Percentiles rank a stretch among this genome's conserved stretches.
Conservation (phyloP, 2,113 vertebrate species). For the Bubo scandiacus region DNA sequence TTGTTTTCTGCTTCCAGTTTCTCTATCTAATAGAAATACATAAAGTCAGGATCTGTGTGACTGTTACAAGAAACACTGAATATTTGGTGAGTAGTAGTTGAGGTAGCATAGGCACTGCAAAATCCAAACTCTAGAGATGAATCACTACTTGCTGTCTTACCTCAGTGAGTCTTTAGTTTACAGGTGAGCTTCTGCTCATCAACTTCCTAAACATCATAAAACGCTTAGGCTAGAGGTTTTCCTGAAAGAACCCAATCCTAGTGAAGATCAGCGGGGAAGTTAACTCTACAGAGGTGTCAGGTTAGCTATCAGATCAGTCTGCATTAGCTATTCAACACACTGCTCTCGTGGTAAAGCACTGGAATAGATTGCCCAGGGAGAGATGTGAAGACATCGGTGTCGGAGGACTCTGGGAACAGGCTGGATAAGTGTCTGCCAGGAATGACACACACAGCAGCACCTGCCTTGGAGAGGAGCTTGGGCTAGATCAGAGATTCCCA, state of each 20-base stretch:
- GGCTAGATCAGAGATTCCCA: background rate
- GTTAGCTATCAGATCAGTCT: background rate
- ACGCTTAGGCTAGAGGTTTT: background rate
- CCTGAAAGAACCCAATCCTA: background rate
- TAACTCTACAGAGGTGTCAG: background rate
- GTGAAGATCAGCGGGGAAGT: background rate
- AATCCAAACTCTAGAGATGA: background rate
- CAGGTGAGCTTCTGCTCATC: background rate
- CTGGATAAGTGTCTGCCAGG: background rate
- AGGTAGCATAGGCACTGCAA: background rate
- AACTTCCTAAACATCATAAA: background rate
- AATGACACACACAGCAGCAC: background rate
- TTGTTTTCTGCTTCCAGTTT: slow-evolving; percentile 85
- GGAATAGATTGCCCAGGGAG: background rate
- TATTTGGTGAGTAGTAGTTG: background rate
- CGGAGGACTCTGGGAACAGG: background rate
- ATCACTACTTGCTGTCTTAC: background rate
- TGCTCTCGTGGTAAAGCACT: background rate
- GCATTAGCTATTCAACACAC: background rate
- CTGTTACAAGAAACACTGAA: background rate
- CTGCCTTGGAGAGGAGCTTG: background rate
- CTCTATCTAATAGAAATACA: slow-evolving; percentile 85
- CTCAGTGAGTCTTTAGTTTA: background rate
- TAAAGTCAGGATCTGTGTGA: slow-evolving; percentile 10
- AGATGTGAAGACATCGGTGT: background rate